A percentile compares a stretch with the other conserved stretches of the same genome.
These are phyloP conservation scores for Lepus oiostolus DNA, from an alignment of 2,797 vertebrate genomes.

Conservation along the genomic window DNA sequence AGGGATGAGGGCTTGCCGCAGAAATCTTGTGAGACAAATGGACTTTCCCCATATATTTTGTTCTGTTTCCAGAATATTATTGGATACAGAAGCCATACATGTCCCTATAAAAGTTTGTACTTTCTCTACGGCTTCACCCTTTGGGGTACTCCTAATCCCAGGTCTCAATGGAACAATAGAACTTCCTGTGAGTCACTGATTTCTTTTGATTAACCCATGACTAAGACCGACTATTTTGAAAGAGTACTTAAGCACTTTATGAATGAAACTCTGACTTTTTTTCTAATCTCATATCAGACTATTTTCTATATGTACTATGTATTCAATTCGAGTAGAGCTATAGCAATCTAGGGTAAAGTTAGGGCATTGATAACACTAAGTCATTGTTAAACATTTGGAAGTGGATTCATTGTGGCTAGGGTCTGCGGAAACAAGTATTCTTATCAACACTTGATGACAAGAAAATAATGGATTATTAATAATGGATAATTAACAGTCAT, in stretches of 20 bases:
- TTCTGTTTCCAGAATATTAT: not conserved
- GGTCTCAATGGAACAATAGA: not conserved
- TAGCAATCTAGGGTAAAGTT: not conserved
- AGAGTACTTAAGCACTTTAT: not conserved
- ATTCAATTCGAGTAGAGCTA: not conserved
- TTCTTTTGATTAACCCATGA: constrained; percentile 2
- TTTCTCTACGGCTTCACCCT: not conserved
- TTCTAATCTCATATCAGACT: not conserved
- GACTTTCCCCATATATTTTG: not conserved
- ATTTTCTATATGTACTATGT: not conserved
- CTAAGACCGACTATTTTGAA: constrained; percentile 19
- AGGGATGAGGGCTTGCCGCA: accelerated
- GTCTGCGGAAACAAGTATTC: not conserved
- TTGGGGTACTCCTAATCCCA: not conserved
- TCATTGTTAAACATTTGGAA: not conserved
- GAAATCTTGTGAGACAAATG: not conserved
- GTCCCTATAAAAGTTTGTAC: too few species aligned
- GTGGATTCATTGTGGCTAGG: too few species aligned
- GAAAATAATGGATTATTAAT: not conserved
- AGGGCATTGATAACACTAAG: not conserved
- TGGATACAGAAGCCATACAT: not conserved
- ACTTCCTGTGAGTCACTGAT: constrained; percentile 39
- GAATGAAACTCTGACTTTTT: not conserved
- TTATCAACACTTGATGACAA: constrained; percentile 16
- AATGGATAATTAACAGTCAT: not conserved